Percentiles rank a stretch among this genome's conserved stretches.
These are phyloP conservation scores for Hydraecia micacea DNA, from an alignment of 2,888 invertebrate species.

Conservation along the genomic window DNA sequence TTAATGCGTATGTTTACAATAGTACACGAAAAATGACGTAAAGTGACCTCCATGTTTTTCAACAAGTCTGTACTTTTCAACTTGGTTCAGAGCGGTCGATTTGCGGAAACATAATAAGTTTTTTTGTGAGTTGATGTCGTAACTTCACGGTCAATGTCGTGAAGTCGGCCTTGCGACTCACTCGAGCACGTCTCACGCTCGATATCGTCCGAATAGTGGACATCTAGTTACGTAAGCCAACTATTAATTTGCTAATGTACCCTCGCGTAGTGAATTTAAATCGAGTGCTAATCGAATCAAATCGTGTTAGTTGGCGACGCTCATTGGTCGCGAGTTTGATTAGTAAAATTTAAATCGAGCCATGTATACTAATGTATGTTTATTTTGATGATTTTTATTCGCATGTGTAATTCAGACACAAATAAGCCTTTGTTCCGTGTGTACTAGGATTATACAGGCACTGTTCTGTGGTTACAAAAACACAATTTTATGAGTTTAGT, in stretches of 20 bases:
- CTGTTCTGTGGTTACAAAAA: slow-evolving; percentile 18
- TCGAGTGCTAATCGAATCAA: slow-evolving; percentile 72
- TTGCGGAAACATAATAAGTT: slow-evolving; percentile 87
- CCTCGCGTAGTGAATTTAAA: slow-evolving; percentile 74
- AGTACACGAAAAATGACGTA: slow-evolving; percentile 67
- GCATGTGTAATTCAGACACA: slow-evolving; percentile 36
- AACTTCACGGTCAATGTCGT: slow-evolving; percentile 89
- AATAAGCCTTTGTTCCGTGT: slow-evolving; percentile 45
- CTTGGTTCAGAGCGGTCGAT: slow-evolving; percentile 75
- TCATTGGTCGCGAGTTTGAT: slow-evolving; percentile 67
- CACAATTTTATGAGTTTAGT: background rate
- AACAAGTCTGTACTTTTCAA: slow-evolving; percentile 72
- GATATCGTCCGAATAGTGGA: slow-evolving; percentile 80
- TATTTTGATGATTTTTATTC: slow-evolving; percentile 63
- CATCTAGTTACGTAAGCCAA: slow-evolving; percentile 82
- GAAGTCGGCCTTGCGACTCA: slow-evolving; percentile 84
- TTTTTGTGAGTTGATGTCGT: slow-evolving; percentile 80
- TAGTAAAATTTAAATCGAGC: slow-evolving; percentile 67
- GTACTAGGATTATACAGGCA: background rate
- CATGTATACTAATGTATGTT: slow-evolving; percentile 64
- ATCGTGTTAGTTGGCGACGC: slow-evolving; percentile 65
- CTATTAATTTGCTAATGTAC: slow-evolving; percentile 82
- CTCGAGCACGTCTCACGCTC: slow-evolving; percentile 81
- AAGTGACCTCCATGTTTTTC: slow-evolving; percentile 68
- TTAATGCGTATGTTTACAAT: slow-evolving; percentile 57